Base-by-base conservation (phyloP, 2,797 vertebrate genomes). In the Xenopus petersii region DNA sequence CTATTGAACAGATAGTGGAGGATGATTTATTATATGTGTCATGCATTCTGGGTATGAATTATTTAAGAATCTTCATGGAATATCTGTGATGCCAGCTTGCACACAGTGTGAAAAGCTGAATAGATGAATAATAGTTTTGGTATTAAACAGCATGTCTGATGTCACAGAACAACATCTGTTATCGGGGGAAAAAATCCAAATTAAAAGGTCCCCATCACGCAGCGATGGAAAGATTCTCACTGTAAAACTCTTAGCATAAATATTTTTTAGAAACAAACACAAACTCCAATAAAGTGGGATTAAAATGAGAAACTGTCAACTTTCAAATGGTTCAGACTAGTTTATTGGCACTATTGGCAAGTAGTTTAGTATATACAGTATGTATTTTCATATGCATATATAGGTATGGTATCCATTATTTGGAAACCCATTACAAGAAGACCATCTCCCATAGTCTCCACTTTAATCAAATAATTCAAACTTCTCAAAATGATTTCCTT, bases 61-160 rank as follows among this genome's bases (percentile, higher is more conserved):
- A 83, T 70, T 46, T 80, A 84, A 80, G 84, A 66, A 81, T 73
- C 10, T 63, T 82, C 81, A 85, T 84, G 81, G 74, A 77, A 85
- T 85, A 82, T 86, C 83, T 73, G 75, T 63, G 74, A 80, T 80
- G 82, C 81, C 87, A 84, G 85, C 85, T 88, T 84, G 82, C 79
- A 84, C 81, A 82, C 78, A 77, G 79, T 79, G 82, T 85, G 82
- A 81, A 73, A 83, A 86, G 81, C 85, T 74, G 85, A 89, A 86
- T 83, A 89, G 82, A 85, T 88, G 87, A 89, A 87, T 89, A 88
- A 89, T 86, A 87, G 86, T 87, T 88, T 87, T 86, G 89, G 84
- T 87, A 85, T 87, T 86, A 86, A 87, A 83, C 87, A 89, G 87
- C 85, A 81, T 88, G 85, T 87, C 84, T 81, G 85, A 86, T 82